phyloP scores from a whole-genome alignment of 2,797 vertebrate genomes.

The Alosa sapidissima region DNA sequence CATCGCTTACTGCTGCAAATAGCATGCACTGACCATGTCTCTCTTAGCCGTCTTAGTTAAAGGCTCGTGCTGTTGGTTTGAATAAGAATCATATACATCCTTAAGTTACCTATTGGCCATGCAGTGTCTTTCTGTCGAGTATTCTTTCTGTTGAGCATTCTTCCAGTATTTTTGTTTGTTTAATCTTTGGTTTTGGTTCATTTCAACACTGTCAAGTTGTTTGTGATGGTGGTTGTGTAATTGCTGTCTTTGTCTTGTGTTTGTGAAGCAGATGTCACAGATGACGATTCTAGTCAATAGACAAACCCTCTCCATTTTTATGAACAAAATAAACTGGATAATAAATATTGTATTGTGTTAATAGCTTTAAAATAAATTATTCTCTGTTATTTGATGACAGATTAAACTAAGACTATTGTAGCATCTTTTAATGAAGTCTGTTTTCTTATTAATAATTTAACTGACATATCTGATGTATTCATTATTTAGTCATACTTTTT shows the following conservation, averaged over 20 bases:
- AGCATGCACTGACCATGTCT: not conserved
- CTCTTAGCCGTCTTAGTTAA: not conserved
- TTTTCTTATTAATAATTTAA: slow-evolving; percentile 4
- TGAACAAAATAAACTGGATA: slow-evolving; percentile 27
- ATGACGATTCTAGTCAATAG: not conserved
- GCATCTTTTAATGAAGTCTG: slow-evolving; percentile 24
- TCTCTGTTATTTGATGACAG: not conserved
- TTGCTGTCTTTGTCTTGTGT: not conserved
- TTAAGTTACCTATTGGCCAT: slow-evolving; percentile 9
- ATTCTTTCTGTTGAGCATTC: not conserved
- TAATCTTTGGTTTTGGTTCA: not conserved
- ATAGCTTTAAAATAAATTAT: slow-evolving; percentile 40
- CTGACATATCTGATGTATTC: not conserved
- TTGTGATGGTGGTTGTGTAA: not conserved
- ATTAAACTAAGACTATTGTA: slow-evolving; percentile 28
- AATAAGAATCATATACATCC: not conserved
- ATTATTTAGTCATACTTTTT: not conserved
- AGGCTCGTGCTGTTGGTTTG: not conserved
- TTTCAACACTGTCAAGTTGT: not conserved
- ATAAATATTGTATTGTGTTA: slow-evolving; percentile 45
- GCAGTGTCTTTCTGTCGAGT: slow-evolving; percentile 1
- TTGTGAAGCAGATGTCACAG: not conserved
- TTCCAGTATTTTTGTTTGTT: not conserved
- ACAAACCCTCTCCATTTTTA: not conserved
- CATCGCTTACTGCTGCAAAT: not conserved